Base-by-base conservation (phyloP, 2,113 vertebrate genomes). In the Tiliqua scincoides region DNA sequence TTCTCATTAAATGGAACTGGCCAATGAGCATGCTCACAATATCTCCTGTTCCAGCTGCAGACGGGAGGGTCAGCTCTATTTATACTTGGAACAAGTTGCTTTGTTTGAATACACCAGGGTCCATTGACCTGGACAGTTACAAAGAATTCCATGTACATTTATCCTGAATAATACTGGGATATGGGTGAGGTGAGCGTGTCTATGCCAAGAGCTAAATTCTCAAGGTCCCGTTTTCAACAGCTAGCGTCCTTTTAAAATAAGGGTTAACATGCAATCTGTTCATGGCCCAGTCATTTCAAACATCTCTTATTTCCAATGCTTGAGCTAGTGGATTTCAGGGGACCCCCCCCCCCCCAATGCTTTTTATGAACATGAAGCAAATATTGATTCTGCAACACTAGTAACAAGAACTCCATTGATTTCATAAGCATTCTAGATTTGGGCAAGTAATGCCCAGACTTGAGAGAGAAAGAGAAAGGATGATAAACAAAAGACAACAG, bases 61-160 rank as follows among this genome's bases (percentile, higher is more conserved):
- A 75, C 86, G 35, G 79, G 83, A 87, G 86, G 82, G 76, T 76
- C 91, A 85, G 89, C 85, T 40, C 88, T 93, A 88, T 93, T 94
- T 63, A 0, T 89, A 84, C 91, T 87, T 96, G 91, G 96, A 92
- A 93, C 88, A 2, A 92, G 94, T 85, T 90, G 89, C 90, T 95
- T 95, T 96, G 95, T 97, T 96, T 95, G 91, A 95, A 84, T 95
- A 94, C 88, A 90, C 93, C 40, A 85, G 86, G 88, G 96, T 93
- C 88, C 93, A 2, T 93, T 94, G 92, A 95, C 94, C 93, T 89
- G 67, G 86, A 57, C 71, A 78, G 90, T 96, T 96, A 96, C 90
- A 4, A 89, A 17, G 94, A 96, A 96, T 91, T 92, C 91, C 91
- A 94, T 92, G 96, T 94, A 96, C 94, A 93, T 94, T 97, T 96